Base-by-base conservation (phyloP, 2,888 invertebrate genomes). In the Chrysina gloriosa region DNA sequence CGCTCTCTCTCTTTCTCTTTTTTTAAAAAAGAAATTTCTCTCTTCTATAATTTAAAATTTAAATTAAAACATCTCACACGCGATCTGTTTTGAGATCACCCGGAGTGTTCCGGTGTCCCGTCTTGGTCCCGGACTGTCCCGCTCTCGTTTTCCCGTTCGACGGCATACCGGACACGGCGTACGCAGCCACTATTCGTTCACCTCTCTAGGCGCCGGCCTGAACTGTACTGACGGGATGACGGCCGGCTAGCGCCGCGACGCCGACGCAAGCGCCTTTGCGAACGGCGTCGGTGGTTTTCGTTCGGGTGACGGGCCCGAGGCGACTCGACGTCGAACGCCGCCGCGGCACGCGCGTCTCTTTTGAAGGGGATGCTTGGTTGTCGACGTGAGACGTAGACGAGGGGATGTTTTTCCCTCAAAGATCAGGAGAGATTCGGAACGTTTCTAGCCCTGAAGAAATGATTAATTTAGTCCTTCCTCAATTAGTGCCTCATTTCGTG, bases 181-280 rank as follows among this genome's bases (percentile, higher is more conserved):
- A n/a, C 80, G 77, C 79, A 77, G 74, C 74, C 7, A 31, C 75
- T 74, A 76, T 74, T 74, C 72, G 77, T 73, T 69, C 77, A 69
- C 69, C 72, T 65, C 67, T 16, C 50, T 54, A 63, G 45, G 79
- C 76, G 79, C 76, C 80, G 80, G 78, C 77, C 76, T 77, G 77
- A 79, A 80, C 80, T 80, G 81, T 79, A 81, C 81, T 80, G 79
- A 77, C 78, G 72, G 73, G 70, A 58, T 69, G 70, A 63, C 31
- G 63, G 42, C 52, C 66, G 69, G 67, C 73, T 72, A 73, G 68
- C 70, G 72, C 71, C 74, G 68, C 56, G 66, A 52, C 67, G 65
- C 27, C 67, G 67, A 68, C 68, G 72, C 66, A 56, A 34, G 72
- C 70, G 58, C 39, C 39, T 25, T 42, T n/a, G 39, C 14, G 25